A percentile compares a stretch with the other conserved stretches of the same genome.
These are phyloP conservation scores for Parauchenoglanis ngamensis DNA, from an alignment of 2,797 vertebrate genomes.

Conservation along the genomic window DNA sequence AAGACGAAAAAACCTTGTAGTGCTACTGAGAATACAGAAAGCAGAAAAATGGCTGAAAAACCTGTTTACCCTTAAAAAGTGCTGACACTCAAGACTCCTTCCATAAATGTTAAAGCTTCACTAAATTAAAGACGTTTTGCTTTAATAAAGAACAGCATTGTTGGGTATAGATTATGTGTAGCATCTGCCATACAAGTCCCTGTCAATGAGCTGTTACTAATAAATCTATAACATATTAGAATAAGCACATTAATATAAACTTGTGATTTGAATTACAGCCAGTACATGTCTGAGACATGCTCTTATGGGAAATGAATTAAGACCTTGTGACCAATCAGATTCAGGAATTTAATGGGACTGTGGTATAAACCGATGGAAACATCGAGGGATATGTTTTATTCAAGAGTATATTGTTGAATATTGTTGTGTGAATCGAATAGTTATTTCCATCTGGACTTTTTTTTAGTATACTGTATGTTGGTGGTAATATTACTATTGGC, in stretches of 20 bases:
- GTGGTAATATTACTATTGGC: not conserved
- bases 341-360: not conserved
- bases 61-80: not conserved
- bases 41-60: not conserved
- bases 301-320: not conserved
- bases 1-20: not conserved
- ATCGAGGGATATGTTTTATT: not conserved
- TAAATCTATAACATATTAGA: not conserved
- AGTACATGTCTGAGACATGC: not conserved
- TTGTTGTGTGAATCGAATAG: not conserved
- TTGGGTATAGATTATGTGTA: not conserved
- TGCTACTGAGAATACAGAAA: not conserved
- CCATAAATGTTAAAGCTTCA: not conserved
- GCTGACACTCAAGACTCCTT: not conserved
- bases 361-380: not conserved
- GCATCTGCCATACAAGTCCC: not conserved
- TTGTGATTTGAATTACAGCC: not conserved
- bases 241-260: too few species aligned
- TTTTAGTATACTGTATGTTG: not conserved
- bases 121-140: not conserved
- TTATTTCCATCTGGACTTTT: not conserved
- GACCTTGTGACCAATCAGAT: not conserved
- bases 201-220: not conserved
- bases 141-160: not conserved
- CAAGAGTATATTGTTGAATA: not conserved